Conservation (phyloP, 2,797 vertebrate species). For the Oreochromis mossambicus region DNA sequence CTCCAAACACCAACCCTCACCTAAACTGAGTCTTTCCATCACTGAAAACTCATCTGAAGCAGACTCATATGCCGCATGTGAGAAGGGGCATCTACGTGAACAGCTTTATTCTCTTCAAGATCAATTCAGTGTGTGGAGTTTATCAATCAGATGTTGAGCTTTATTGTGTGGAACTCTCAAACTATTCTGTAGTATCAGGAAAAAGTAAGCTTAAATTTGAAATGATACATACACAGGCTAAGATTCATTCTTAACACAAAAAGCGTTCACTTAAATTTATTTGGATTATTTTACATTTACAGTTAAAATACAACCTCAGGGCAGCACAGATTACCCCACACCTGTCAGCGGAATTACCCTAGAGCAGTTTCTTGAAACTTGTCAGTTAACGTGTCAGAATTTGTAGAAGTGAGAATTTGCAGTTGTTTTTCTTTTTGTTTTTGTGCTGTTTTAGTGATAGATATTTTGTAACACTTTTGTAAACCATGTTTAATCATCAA, state of each 20-base stretch:
- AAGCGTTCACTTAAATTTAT: accelerated
- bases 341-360: not conserved
- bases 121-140: not conserved
- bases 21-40: not conserved
- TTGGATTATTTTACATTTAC: not conserved
- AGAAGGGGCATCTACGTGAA: not conserved
- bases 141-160: not conserved
- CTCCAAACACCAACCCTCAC: not conserved
- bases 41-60: not conserved
- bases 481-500: not conserved
- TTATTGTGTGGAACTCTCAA: not conserved
- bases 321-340: not conserved
- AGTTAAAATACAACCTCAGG: not conserved
- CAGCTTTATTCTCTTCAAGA: not conserved
- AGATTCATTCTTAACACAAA: accelerated
- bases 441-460: not conserved
- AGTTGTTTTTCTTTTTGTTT: not conserved
- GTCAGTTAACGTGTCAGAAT: not conserved
- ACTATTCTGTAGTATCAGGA: not conserved
- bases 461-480: accelerated
- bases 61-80: not conserved
- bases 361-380: not conserved
- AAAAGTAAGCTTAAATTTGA: not conserved
- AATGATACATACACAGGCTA: not conserved
- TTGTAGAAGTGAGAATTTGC: not conserved